Evolutionary conservation across 64 coral and sea anemone species (phyloP).

Genomic region (Montipora foliosa): DNA sequence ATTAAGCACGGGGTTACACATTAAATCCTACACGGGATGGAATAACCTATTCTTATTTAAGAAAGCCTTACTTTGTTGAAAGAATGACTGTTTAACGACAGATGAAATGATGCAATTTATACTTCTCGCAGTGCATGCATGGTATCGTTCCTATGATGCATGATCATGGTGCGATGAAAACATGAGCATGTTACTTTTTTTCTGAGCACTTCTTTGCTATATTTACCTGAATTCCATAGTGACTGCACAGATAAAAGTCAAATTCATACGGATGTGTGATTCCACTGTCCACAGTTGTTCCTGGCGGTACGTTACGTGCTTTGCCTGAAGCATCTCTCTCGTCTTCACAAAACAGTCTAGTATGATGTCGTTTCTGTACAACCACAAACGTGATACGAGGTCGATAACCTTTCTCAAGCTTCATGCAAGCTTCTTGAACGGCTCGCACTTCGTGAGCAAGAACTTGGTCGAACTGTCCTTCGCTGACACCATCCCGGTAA

Average conservation of each 20-base stretch:
- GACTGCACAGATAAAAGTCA: conserved; percentile 97
- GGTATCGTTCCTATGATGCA: no score
- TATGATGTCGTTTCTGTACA: conserved; percentile 91
- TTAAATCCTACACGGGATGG: no score
- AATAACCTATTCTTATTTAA: no score
- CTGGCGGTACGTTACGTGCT: conserved; percentile 79
- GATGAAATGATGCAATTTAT: no score
- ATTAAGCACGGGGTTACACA: no score
- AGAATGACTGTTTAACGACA: no score
- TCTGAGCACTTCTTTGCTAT: not conserved
- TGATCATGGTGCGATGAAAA: no score
- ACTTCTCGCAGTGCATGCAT: no score
- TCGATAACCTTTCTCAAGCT: conserved; percentile 69
- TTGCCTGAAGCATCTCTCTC: conserved; percentile 50
- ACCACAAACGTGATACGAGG: conserved; percentile 92
- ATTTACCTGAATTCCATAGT: conserved; percentile 87
- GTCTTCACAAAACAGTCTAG: conserved; percentile 70
- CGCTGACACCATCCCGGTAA: conserved; percentile 93
- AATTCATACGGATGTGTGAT: conserved; percentile 95
- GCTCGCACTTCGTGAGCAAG: conserved; percentile 81
- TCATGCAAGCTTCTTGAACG: conserved; percentile 83
- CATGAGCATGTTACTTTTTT: no score
- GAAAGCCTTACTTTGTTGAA: no score
- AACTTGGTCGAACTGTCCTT: conserved; percentile 94
- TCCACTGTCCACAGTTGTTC: conserved; percentile 92